Conservation (phyloP, 2,888 invertebrate genomes). For the Cistogaster globosa region DNA sequence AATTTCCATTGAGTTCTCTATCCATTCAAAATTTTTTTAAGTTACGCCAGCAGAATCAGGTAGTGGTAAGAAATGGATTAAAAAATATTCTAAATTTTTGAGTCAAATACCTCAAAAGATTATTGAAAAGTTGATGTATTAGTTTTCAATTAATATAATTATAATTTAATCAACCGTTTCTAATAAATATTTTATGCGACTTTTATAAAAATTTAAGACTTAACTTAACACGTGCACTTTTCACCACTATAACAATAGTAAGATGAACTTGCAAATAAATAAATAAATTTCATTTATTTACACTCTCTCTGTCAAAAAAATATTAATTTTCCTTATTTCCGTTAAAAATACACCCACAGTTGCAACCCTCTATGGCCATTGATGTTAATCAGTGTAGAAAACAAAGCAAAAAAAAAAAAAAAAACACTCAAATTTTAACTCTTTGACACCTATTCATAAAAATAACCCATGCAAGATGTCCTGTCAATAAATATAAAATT, state of each 20-base stretch:
- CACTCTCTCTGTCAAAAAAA: slow-evolving; percentile 34
- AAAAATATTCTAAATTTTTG: no score
- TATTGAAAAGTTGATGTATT: no score
- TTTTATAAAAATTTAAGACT: neutral
- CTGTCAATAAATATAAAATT: slow-evolving; percentile 79
- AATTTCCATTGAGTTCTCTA: no score
- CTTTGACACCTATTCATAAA: slow-evolving; percentile 73
- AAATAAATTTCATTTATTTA: slow-evolving; percentile 67
- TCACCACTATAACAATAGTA: neutral
- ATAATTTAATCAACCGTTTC: slow-evolving; percentile 26
- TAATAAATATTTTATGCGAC: neutral
- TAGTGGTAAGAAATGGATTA: no score
- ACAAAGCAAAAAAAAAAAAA: neutral
- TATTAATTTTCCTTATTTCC: slow-evolving; percentile 53
- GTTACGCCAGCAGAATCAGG: no score
- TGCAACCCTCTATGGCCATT: slow-evolving; percentile 45
- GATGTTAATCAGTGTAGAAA: neutral
- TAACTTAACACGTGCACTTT: neutral
- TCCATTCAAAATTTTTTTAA: no score
- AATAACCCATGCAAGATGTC: slow-evolving; percentile 73
- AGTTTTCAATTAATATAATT: no score
- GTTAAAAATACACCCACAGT: slow-evolving; percentile 38
- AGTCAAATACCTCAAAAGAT: no score
- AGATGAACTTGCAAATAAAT: slow-evolving; percentile 23
- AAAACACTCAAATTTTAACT: slow-evolving; percentile 63